These are phyloP conservation scores for Drosophila elegans DNA, from an alignment of 1,140 invertebrate species.

Conservation along the genomic window DNA sequence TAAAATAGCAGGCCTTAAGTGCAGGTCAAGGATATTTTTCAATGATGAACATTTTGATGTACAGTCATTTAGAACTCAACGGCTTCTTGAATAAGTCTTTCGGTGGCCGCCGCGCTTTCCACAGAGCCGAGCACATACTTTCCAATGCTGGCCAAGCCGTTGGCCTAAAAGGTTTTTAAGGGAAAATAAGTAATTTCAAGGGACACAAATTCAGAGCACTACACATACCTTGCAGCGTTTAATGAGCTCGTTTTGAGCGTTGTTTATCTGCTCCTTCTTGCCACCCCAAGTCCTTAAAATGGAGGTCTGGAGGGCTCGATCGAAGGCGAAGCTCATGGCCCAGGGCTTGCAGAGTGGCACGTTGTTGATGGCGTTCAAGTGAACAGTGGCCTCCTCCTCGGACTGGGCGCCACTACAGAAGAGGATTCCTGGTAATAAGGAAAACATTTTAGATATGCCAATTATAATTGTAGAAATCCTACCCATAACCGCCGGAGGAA, in stretches of 20 bases:
- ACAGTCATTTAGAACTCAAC: constrained; percentile 23
- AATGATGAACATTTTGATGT: too few species aligned
- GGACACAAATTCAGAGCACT: not conserved
- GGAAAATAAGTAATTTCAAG: not conserved
- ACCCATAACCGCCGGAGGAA: constrained; percentile 96
- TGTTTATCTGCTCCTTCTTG: constrained; percentile 92
- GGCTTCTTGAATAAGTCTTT: constrained; percentile 31
- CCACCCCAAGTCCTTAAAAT: constrained; percentile 96
- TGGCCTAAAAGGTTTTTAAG: constrained; percentile 26
- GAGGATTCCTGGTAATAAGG: constrained; percentile 88
- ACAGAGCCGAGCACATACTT: constrained; percentile 61
- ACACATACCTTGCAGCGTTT: constrained; percentile 93
- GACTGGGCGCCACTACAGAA: constrained; percentile 98
- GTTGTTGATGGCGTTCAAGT: constrained; percentile 97
- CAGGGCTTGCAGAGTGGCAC: constrained; percentile 93
- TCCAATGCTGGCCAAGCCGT: constrained; percentile 67
- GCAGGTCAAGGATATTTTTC: too few species aligned
- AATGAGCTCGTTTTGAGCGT: constrained; percentile 94
- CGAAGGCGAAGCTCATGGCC: constrained; percentile 98
- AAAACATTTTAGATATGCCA: too few species aligned
- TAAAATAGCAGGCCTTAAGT: too few species aligned
- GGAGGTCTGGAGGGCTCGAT: constrained; percentile 94
- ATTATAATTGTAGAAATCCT: not conserved
- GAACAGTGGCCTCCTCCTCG: constrained; percentile 97
- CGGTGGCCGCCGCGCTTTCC: constrained; percentile 49